These are phyloP conservation scores for Bombyx huttoni DNA, from an alignment of 2,888 invertebrate genomes.

Conservation along the genomic window DNA sequence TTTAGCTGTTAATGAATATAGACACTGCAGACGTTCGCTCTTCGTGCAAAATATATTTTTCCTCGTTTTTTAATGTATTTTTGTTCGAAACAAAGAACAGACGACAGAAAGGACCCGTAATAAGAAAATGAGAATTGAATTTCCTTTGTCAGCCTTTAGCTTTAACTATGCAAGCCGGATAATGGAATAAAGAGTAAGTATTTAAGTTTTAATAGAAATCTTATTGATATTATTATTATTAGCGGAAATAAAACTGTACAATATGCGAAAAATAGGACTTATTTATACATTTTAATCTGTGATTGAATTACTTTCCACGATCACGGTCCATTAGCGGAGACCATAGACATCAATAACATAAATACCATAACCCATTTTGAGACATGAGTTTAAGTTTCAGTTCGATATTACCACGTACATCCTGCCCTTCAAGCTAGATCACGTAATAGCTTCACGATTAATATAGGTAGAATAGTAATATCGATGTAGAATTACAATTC, in stretches of 20 bases:
- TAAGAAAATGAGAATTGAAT: conserved; percentile 58
- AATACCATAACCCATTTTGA: too few species aligned
- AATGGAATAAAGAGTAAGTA: conserved; percentile 16
- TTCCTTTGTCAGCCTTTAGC: conserved; percentile 41
- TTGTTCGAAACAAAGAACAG: conserved; percentile 37
- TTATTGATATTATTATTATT: conserved; percentile 11
- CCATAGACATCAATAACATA: too few species aligned
- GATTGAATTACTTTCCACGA: too few species aligned
- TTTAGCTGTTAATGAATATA: conserved; percentile 1
- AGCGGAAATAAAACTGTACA: neutral
- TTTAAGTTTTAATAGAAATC: conserved; percentile 4
- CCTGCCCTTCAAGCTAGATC: too few species aligned
- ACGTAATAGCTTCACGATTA: too few species aligned
- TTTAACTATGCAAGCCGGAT: conserved; percentile 27
- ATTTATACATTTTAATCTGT: too few species aligned
- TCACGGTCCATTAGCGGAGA: too few species aligned
- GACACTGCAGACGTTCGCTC: neutral
- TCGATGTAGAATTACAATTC: too few species aligned
- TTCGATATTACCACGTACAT: too few species aligned
- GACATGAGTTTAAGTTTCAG: too few species aligned
- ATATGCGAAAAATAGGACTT: too few species aligned
- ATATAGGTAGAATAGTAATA: too few species aligned
- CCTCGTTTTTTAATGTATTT: conserved; percentile 33
- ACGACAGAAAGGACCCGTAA: conserved; percentile 41
- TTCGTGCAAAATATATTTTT: conserved; percentile 3